Percentiles rank a stretch among this genome's conserved stretches.
phyloP scores from a whole-genome alignment of 2,888 invertebrate genomes.

The Conus canariensis region DNA sequence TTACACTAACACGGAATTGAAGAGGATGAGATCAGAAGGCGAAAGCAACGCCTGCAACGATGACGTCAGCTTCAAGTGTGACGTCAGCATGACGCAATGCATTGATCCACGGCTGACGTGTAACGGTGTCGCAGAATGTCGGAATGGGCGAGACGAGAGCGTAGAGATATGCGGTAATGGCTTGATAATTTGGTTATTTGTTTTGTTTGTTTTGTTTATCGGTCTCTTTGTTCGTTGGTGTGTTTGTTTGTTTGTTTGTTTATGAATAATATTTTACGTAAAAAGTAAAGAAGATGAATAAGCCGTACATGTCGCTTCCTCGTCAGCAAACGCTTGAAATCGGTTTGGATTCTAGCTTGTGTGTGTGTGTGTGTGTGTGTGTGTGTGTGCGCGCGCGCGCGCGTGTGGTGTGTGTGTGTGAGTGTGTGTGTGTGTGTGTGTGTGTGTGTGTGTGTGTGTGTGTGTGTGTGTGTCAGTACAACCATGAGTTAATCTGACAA shows the following conservation, averaged over 20 bases:
- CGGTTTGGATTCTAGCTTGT: neutral
- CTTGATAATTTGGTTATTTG: neutral
- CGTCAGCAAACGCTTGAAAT: neutral
- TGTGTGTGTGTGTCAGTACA: constrained; percentile 20
- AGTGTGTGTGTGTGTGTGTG: constrained; percentile 21
- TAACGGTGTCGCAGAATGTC: constrained; percentile 71
- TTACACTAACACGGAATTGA: neutral
- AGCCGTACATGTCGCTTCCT: too few species aligned
- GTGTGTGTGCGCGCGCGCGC: constrained; percentile 15
- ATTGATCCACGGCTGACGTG: constrained; percentile 56
- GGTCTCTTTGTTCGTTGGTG: neutral
- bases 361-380: constrained; percentile 14
- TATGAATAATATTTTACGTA: neutral
- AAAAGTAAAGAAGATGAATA: too few species aligned
- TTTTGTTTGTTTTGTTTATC: neutral
- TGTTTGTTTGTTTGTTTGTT: neutral
- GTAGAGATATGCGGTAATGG: constrained; percentile 69
- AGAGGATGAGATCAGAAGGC: neutral
- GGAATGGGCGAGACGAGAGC: constrained; percentile 70
- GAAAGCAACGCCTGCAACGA: constrained; percentile 17
- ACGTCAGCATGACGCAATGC: constrained; percentile 58
- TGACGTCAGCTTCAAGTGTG: constrained; percentile 58
- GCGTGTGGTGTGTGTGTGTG: constrained; percentile 7
- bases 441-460: constrained; percentile 22
- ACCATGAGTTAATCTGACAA: too few species aligned